Evolutionary conservation across 2,888 invertebrate genomes (phyloP).

Genomic region (Coleophora flavipennella): DNA sequence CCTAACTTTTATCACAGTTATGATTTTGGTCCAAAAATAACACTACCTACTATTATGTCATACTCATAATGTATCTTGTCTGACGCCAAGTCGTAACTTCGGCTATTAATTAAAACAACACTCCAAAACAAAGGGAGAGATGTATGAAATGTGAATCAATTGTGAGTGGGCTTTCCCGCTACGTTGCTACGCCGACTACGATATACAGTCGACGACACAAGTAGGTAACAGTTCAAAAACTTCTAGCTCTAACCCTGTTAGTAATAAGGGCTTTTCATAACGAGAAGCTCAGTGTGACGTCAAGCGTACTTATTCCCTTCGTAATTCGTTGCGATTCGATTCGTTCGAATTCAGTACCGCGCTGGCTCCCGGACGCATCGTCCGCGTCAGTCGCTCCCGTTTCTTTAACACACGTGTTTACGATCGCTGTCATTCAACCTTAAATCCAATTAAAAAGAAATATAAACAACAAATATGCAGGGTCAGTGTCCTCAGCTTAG

Average conservation of each 20-base stretch:
- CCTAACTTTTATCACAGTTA: no score
- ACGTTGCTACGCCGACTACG: not conserved
- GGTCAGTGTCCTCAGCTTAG: conserved; percentile 29
- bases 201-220: not conserved
- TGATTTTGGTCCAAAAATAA: no score
- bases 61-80: not conserved
- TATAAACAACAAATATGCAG: conserved; percentile 16
- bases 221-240: not conserved
- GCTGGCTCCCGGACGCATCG: conserved; percentile 25
- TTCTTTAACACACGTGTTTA: conserved; percentile 36
- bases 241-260: conserved; percentile 1
- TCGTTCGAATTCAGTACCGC: conserved; percentile 37
- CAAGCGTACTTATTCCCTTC: not conserved
- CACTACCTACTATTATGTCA: not conserved
- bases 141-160: conserved; percentile 1
- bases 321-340: conserved; percentile 6
- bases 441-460: conserved; percentile 52
- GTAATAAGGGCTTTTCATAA: no score
- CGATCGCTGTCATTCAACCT: conserved; percentile 43
- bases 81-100: not conserved
- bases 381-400: conserved; percentile 21
- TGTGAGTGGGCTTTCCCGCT: conserved; percentile 3
- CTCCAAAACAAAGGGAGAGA: conserved; percentile 1
- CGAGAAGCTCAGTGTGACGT: no score
- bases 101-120: conserved; percentile 4